These are phyloP conservation scores for Barnardius zonarius DNA, from an alignment of 2,113 vertebrate species.

Conservation along the genomic window DNA sequence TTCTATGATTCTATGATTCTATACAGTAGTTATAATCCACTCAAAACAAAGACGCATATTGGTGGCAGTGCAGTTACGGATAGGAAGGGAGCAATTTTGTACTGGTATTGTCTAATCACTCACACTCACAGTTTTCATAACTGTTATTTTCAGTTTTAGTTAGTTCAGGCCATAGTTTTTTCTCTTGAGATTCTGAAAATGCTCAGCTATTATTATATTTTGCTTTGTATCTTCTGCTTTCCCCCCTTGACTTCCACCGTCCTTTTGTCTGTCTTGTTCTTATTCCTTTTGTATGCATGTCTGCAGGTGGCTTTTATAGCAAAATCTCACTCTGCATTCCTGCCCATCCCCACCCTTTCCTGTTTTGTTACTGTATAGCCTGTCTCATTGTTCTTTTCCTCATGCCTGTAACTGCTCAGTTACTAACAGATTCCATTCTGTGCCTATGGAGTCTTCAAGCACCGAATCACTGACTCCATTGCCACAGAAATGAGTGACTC, in stretches of 20 bases:
- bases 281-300: conserved; percentile 22
- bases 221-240: not conserved
- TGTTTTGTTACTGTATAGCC: not conserved
- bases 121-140: not conserved
- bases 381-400: conserved; percentile 13
- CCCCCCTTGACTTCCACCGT: not conserved
- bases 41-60: not conserved
- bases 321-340: conserved; percentile 6
- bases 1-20: too few relatives aligned
- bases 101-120: not conserved
- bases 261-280: conserved; percentile 51
- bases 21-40: not conserved
- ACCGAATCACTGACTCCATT: not conserved
- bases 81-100: not conserved
- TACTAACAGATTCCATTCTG: conserved; percentile 11
- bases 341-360: not conserved
- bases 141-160: conserved; percentile 20
- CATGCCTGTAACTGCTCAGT: conserved; percentile 7
- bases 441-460: not conserved
- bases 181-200: conserved; percentile 24
- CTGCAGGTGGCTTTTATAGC: conserved; percentile 51
- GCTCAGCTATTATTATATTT: conserved; percentile 36
- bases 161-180: conserved; percentile 14
- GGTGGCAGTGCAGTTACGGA: not conserved
- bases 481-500: not conserved